phyloP scores from a whole-genome alignment of 2,113 vertebrate genomes.

The Tupaia chinensis region DNA sequence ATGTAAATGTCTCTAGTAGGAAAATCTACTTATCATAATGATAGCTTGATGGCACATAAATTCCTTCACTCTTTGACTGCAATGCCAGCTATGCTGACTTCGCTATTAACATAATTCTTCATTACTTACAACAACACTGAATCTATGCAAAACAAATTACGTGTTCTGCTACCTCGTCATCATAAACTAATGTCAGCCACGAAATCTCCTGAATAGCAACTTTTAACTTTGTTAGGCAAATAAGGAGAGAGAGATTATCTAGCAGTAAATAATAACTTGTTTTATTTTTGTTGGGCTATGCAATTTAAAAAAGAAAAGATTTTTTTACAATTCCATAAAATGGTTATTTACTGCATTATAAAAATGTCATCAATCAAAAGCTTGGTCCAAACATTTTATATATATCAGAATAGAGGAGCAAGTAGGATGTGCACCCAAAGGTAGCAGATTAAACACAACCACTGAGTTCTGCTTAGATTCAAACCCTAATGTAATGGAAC shows the following conservation, averaged over 20 bases:
- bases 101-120: conserved; percentile 60
- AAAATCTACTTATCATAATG: conserved; percentile 50
- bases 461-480: not conserved
- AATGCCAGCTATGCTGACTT: conserved; percentile 51
- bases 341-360: not conserved
- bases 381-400: not conserved
- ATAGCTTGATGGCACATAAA: conserved; percentile 51
- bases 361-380: not conserved
- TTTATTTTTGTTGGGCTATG: not conserved
- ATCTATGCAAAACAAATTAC: conserved; percentile 36
- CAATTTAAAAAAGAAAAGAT: not conserved
- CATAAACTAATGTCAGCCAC: not conserved
- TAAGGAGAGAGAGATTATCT: not conserved
- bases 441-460: not conserved
- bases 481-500: not conserved
- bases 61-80: not conserved
- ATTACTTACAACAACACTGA: conserved; percentile 25
- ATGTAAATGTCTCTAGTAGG: conserved; percentile 6
- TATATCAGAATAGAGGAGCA: not conserved
- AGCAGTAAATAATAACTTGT: not conserved
- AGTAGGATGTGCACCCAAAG: not conserved
- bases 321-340: not conserved
- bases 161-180: not conserved
- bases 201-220: not conserved
- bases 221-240: not conserved